These are phyloP conservation scores for Lophura nycthemera DNA, from an alignment of 2,113 vertebrate species.

Conservation along the genomic window DNA sequence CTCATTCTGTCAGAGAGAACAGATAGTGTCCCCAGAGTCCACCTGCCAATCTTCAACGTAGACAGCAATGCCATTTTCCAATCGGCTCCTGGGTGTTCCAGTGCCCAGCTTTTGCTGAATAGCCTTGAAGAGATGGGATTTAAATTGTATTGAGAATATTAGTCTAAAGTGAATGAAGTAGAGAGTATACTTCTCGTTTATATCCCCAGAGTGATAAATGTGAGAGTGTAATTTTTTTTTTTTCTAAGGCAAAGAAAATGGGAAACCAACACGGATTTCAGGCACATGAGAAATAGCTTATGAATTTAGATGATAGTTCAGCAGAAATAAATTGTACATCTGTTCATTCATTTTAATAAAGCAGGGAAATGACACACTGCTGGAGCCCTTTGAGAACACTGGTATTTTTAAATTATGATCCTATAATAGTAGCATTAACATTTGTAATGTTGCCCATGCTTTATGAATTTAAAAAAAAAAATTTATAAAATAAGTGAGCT, in stretches of 20 bases:
- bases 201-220: constrained; percentile 78
- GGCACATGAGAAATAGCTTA: constrained; percentile 85
- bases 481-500: constrained; percentile 68
- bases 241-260: constrained; percentile 77
- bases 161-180: constrained; percentile 76
- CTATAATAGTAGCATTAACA: constrained; percentile 77
- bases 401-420: constrained; percentile 79
- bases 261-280: constrained; percentile 77
- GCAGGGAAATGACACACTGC: constrained; percentile 78
- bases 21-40: background rate
- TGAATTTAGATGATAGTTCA: constrained; percentile 86
- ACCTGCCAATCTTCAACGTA: background rate
- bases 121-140: constrained; percentile 73
- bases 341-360: constrained; percentile 91
- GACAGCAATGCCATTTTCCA: background rate
- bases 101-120: background rate
- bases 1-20: background rate
- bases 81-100: background rate
- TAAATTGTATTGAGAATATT: constrained; percentile 71
- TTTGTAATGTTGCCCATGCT: constrained; percentile 74
- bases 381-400: constrained; percentile 72
- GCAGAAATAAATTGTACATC: constrained; percentile 84
- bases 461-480: constrained; percentile 76
- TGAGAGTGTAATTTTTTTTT: constrained; percentile 36
- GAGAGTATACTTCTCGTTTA: constrained; percentile 54